Evolutionary conservation across 2,888 invertebrate species (phyloP), one percentile per base, ranked within the genome.

Genomic region (Ariolimax columbianus): DNA sequence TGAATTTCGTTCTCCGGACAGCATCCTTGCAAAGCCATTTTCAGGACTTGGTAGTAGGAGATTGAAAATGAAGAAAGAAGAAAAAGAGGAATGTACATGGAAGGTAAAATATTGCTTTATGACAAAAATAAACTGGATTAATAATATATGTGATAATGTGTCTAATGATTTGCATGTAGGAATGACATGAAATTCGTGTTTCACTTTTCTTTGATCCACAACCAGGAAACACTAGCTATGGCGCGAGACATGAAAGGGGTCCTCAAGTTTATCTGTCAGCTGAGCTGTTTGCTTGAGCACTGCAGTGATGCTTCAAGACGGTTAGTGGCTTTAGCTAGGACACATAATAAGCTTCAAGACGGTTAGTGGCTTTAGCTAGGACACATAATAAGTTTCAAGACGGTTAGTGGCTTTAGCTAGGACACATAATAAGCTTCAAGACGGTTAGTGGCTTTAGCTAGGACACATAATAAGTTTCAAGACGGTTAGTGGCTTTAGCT

Each of bases 251-350:
- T 79, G 59, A 83, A 66, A 55, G 55, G 55, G 14, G 75, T 83
- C 19, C 75, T 66, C 30, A 73, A 83, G 73, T 82, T 86, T 68
- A 86, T 83, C 26, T 66, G 83, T 83, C 78, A 79, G 43, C 84
- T 84, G 1, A 84, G 72, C 33, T 79, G 63, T 63, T 63, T 79
- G 70, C 40, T 84, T 33, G 73, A 79, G 47, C 68, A 77, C 36
- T 55, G 51, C 63, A 81, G 47, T 36, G 72, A 72, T 26, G 81
- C 36, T 19, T 47, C 43, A 11, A 70, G 81, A 81, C 47, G 70
- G 81, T 81, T 26, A 70, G 81, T 81, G 43, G 19, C 36, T 55
- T 38, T 59, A 40, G 72, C 23, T 72, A 33, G 47, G 47, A 47
- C 9, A 47, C 47, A 47, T 6, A 47, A 47, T 47, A 47, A n/a